These are phyloP conservation scores for Colossoma macropomum DNA, from an alignment of 2,113 vertebrate species.

Conservation along the genomic window DNA sequence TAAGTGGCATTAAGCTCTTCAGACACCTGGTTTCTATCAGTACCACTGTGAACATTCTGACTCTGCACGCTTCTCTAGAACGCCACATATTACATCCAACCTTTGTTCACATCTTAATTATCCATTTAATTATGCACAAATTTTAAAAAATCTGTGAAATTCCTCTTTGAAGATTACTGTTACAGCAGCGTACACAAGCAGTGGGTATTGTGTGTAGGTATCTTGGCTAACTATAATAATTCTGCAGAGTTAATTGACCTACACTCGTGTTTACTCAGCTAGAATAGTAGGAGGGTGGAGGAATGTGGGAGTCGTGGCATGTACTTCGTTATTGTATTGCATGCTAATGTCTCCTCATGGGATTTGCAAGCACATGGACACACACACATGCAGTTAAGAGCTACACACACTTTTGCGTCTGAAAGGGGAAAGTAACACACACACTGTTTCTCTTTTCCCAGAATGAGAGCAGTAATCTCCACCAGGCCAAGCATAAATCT, in stretches of 20 bases:
- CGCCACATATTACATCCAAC: too few relatives aligned
- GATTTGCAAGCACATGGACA: background rate
- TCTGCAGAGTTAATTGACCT: background rate
- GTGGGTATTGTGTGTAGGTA: background rate
- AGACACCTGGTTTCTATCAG: too few relatives aligned
- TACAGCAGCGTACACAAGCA: background rate
- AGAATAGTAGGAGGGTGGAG: background rate
- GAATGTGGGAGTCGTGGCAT: background rate
- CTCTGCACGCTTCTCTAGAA: too few relatives aligned
- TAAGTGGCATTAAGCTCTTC: too few relatives aligned
- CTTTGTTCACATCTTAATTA: too few relatives aligned
- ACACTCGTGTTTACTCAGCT: background rate
- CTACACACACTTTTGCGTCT: background rate
- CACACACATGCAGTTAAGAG: background rate
- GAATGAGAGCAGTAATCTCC: conserved; percentile 52
- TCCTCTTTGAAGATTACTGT: too few relatives aligned
- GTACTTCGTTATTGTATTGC: background rate
- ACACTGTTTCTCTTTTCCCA: conserved; percentile 14
- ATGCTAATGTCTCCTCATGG: background rate
- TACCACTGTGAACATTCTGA: too few relatives aligned
- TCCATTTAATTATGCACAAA: too few relatives aligned
- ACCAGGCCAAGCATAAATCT: conserved; percentile 48
- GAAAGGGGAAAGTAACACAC: background rate
- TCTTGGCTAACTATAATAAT: background rate
- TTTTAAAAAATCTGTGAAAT: too few relatives aligned